Evolutionary conservation across 2,888 invertebrate genomes (phyloP).

Genomic region (Parnassius glacialis): DNA sequence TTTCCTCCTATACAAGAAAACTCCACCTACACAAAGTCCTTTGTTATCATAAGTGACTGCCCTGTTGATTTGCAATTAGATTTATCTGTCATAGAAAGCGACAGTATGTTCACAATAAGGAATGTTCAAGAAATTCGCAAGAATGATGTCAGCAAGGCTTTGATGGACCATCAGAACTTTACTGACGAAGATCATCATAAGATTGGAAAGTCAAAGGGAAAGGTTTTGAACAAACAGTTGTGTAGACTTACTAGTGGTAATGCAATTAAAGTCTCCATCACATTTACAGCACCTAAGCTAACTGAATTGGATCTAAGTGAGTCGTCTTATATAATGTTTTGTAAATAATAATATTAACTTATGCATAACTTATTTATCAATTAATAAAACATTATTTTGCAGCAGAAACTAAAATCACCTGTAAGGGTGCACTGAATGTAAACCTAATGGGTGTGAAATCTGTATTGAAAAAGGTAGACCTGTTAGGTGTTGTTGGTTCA

Average conservation of each 20-base stretch:
- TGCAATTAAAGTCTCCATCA: slow-evolving; percentile 60
- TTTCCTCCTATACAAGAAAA: slow-evolving; percentile 59
- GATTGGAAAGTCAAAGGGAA: slow-evolving; percentile 44
- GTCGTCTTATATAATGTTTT: slow-evolving; percentile 26
- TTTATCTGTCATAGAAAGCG: slow-evolving; percentile 53
- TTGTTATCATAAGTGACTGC: slow-evolving; percentile 66
- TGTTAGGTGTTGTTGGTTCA: slow-evolving; percentile 55
- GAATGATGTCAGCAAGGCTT: slow-evolving; percentile 59
- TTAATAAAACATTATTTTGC: slow-evolving; percentile 30
- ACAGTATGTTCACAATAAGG: slow-evolving; percentile 56
- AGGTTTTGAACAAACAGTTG: slow-evolving; percentile 56
- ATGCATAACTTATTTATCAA: no score
- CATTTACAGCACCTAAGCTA: slow-evolving; percentile 58
- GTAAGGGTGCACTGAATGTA: slow-evolving; percentile 55
- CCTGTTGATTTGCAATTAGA: slow-evolving; percentile 61
- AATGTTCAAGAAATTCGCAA: slow-evolving; percentile 66
- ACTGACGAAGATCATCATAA: slow-evolving; percentile 42
- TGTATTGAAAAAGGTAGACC: slow-evolving; percentile 54
- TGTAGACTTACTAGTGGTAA: slow-evolving; percentile 62
- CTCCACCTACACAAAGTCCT: slow-evolving; percentile 47
- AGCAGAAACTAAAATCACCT: slow-evolving; percentile 45
- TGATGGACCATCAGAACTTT: slow-evolving; percentile 51
- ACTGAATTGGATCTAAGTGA: slow-evolving; percentile 51
- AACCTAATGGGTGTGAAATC: slow-evolving; percentile 56
- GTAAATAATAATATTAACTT: no score